Evolutionary conservation across 92 coral and sea anemone genomes (phyloP).

Genomic region (Phymanthus crucifer): DNA sequence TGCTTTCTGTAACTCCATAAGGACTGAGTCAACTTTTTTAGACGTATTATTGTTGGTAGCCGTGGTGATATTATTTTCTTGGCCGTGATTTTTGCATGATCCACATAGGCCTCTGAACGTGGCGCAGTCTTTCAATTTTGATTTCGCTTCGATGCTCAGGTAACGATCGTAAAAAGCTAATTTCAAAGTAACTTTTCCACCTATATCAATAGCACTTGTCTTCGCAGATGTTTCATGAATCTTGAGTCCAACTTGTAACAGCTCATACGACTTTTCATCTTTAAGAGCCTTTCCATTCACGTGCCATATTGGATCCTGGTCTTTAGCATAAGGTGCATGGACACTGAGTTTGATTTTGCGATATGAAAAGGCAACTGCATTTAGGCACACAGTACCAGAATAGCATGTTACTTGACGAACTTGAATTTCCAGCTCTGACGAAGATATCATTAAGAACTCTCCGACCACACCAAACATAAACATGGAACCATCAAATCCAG

Average conservation of each 20-base stretch:
- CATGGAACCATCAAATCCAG: constrained; percentile 80
- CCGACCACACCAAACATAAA: constrained; percentile 75
- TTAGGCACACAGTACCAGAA: constrained; percentile 69
- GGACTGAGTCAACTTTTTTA: constrained; percentile 39
- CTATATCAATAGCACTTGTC: constrained; percentile 40
- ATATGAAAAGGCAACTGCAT: constrained; percentile 71
- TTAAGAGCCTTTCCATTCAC: constrained; percentile 47
- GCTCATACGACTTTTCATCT: constrained; percentile 26
- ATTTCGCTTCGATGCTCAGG: constrained; percentile 53
- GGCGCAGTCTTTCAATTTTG: constrained; percentile 30
- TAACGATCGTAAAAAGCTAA: constrained; percentile 60
- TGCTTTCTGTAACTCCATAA: constrained; percentile 53
- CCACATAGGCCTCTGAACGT: constrained; percentile 82
- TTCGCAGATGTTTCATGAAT: constrained; percentile 42
- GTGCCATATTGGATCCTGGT: constrained; percentile 27
- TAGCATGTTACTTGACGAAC: constrained; percentile 90
- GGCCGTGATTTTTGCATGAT: constrained; percentile 53
- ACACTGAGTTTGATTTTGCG: constrained; percentile 59
- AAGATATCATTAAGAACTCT: constrained; percentile 74
- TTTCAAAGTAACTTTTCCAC: constrained; percentile 48
- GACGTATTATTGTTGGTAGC: constrained; percentile 29
- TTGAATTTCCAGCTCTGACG: constrained; percentile 66
- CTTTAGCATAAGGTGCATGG: constrained; percentile 68
- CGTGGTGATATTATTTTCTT: neutral
- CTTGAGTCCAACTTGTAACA: constrained; percentile 1